Conservation (phyloP, 2,888 invertebrate species). For the Tholera decimalis region DNA sequence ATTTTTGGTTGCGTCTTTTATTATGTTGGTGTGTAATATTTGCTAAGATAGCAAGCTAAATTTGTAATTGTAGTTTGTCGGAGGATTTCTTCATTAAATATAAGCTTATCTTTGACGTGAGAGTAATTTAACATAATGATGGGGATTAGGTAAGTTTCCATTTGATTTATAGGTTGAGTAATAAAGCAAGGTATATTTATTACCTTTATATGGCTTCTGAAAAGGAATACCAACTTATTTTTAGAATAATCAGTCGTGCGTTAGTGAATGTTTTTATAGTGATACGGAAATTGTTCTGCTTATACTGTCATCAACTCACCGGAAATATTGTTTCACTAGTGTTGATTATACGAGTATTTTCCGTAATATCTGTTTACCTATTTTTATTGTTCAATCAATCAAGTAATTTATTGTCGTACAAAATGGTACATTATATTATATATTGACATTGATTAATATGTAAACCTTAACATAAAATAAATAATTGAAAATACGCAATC, state of each 20-base stretch:
- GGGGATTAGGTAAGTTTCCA: slow-evolving; percentile 54
- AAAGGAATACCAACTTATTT: not conserved
- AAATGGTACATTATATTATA: too few species aligned
- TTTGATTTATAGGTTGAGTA: slow-evolving; percentile 27
- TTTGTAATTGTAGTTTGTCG: slow-evolving; percentile 33
- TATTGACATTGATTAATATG: too few species aligned
- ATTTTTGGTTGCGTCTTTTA: slow-evolving; percentile 44
- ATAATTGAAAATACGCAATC: too few species aligned
- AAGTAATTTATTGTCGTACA: too few species aligned
- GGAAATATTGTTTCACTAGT: not conserved
- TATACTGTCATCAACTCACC: not conserved
- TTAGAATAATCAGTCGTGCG: not conserved
- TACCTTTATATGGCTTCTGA: slow-evolving; percentile 14
- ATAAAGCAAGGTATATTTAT: slow-evolving; percentile 5
- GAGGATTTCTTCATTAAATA: slow-evolving; percentile 38
- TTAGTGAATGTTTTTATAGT: not conserved
- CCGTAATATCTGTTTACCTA: not conserved
- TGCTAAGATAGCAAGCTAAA: slow-evolving; percentile 46
- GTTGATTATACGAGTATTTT: not conserved
- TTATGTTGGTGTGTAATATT: slow-evolving; percentile 33
- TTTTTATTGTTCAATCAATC: too few species aligned
- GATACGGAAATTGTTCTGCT: not conserved
- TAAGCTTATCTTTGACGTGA: slow-evolving; percentile 45
- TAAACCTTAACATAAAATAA: too few species aligned
- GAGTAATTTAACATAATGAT: slow-evolving; percentile 25